Evolutionary conservation across 2,113 vertebrate genomes (phyloP), one percentile per base, ranked within the genome.

Genomic region (Vireo altiloquus): DNA sequence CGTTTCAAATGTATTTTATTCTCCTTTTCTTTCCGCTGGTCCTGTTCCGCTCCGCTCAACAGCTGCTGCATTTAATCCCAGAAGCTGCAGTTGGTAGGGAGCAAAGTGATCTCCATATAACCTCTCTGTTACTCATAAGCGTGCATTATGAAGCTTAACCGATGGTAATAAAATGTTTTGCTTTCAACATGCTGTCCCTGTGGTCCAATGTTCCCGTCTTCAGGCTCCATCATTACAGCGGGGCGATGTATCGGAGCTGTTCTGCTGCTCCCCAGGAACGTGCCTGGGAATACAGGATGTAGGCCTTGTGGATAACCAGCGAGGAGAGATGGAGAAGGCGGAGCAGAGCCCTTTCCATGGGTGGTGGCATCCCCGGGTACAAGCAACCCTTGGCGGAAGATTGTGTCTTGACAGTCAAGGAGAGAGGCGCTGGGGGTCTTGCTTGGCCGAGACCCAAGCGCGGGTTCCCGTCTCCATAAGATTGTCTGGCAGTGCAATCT

Each of bases 31-130:
- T 94, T 95, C 68, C 56, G 6, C 50, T 50, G 47, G 59, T 75
- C 61, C 71, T 20, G 60, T 86, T 91, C 40, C 5, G 11, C 89
- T 59, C 65, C 3, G 3, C 66, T 92, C 87, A 81, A 27, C 89
- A 95, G 89, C 95, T 96, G 92, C 91, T 91, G 76, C 90, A 15
- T 87, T 91, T 93, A 89, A 93, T 96, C 91, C 83, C 91, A 94
- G 82, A 91, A 96, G 91, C 86, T 89, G 91, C 61, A 82, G 91
- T 33, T 90, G 80, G 91, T 86, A 87, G 82, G 33, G n/a, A 93
- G 87, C 89, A 87, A 87, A 95, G 89, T 53, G 70, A 96, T 97
- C 89, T 96, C 84, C 82, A 59, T 91, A 70, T 79, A 92, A 92
- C 78, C 94, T 94, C 93, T 74, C 6, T 57, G 69, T 81, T 84